Conservation (phyloP, 2,888 invertebrate genomes). For the Anthrax anthrax region DNA sequence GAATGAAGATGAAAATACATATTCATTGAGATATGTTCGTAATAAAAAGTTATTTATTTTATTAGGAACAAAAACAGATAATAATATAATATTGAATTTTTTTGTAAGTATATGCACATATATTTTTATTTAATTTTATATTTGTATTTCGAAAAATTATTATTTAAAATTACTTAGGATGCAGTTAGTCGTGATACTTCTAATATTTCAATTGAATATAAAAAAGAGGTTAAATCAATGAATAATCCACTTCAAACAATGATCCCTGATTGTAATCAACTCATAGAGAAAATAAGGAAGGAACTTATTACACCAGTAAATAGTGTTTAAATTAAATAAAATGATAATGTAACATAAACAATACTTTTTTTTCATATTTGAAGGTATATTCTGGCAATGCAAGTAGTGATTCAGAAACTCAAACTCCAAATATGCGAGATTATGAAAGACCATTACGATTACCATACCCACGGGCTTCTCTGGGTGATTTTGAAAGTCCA, state of each 20-base stretch:
- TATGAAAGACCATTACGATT: slow-evolving; percentile 19
- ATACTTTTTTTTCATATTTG: slow-evolving; percentile 1
- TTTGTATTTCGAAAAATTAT: no score
- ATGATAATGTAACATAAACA: slow-evolving; percentile 30
- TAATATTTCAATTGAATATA: slow-evolving; percentile 44
- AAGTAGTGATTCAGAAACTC: no score
- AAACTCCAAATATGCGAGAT: background rate
- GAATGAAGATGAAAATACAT: slow-evolving; percentile 51
- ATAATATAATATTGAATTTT: slow-evolving; percentile 48
- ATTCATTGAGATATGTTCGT: slow-evolving; percentile 56
- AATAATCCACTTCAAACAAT: slow-evolving; percentile 46
- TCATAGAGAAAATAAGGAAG: slow-evolving; percentile 45
- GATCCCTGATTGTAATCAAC: slow-evolving; percentile 46
- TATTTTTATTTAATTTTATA: no score
- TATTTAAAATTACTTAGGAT: no score
- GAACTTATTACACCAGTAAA: slow-evolving; percentile 50
- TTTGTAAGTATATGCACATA: no score
- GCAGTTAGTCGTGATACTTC: slow-evolving; percentile 38
- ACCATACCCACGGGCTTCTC: no score
- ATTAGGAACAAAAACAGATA: slow-evolving; percentile 45
- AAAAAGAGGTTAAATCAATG: slow-evolving; percentile 39
- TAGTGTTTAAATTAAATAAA: slow-evolving; percentile 22
- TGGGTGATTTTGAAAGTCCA: no score
- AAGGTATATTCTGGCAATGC: no score
- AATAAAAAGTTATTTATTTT: slow-evolving; percentile 52